Evolutionary conservation across 2,888 invertebrate species (phyloP).

Genomic region (Limulus polyphemus): DNA sequence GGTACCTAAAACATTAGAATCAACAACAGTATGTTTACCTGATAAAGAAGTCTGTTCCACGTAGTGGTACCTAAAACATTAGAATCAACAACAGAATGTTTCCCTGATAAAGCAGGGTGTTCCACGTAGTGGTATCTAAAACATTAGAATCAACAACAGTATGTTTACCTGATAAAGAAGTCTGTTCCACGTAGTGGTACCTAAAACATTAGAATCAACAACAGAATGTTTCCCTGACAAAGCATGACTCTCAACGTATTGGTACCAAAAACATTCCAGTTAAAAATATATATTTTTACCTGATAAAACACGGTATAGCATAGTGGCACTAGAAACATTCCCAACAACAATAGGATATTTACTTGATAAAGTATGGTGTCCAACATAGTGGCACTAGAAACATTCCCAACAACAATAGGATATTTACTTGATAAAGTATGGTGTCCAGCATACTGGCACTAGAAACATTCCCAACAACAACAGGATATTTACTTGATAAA

Average conservation of each 20-base stretch:
- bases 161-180: too few species aligned
- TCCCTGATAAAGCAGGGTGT: too few species aligned
- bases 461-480: conserved; percentile 95
- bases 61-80: too few species aligned
- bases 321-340: too few species aligned
- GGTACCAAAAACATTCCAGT: too few species aligned
- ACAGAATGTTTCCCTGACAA: too few species aligned
- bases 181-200: conserved; percentile 88
- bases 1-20: conserved; percentile 94
- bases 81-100: too few species aligned
- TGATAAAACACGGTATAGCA: too few species aligned
- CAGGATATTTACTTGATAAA: conserved; percentile 49
- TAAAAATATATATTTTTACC: conserved; percentile 34
- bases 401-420: conserved; percentile 81
- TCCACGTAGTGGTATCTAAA: too few species aligned
- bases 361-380: conserved; percentile 83
- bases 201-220: conserved; percentile 94
- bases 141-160: conserved; percentile 34
- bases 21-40: too few species aligned
- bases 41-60: too few species aligned
- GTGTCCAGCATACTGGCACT: conserved; percentile 98
- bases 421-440: conserved; percentile 55
- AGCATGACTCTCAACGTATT: too few species aligned
- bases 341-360: conserved; percentile 34
- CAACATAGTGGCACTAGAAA: conserved; percentile 96